These are phyloP conservation scores for Turnix velox DNA, from an alignment of 2,113 vertebrate genomes.

Conservation along the genomic window DNA sequence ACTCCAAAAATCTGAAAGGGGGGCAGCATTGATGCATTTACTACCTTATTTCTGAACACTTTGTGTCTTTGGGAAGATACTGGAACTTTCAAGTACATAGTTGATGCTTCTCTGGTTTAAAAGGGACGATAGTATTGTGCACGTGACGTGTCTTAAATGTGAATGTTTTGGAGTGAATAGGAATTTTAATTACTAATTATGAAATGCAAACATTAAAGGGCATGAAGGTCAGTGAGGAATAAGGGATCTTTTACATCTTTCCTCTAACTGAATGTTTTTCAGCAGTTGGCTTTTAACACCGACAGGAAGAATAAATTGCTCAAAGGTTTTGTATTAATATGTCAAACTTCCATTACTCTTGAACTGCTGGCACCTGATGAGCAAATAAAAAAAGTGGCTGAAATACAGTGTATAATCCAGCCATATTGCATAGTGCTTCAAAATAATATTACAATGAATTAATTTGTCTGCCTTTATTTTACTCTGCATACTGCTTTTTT, in stretches of 20 bases:
- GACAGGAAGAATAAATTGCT: not conserved
- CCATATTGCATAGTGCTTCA: not conserved
- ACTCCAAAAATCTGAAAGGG: not conserved
- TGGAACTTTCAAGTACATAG: not conserved
- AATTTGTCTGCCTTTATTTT: not conserved
- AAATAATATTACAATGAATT: not conserved
- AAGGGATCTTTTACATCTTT: not conserved
- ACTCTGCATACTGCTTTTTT: not conserved
- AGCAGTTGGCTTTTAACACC: not conserved
- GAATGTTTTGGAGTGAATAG: constrained; percentile 40
- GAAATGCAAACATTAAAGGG: not conserved
- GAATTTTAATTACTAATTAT: not conserved
- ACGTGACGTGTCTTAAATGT: constrained; percentile 36
- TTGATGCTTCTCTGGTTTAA: constrained; percentile 36
- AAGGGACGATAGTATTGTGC: constrained; percentile 19
- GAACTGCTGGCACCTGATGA: not conserved
- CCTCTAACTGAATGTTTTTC: not conserved
- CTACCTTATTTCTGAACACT: constrained; percentile 19
- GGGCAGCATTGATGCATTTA: not conserved
- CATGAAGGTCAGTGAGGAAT: not conserved
- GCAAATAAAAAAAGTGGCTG: not conserved
- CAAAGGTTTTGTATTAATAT: not conserved
- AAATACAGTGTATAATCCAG: not conserved
- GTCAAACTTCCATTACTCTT: not conserved
- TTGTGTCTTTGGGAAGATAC: not conserved